Evolutionary conservation across 2,888 invertebrate species (phyloP), one percentile per base, ranked within the genome.

Genomic region (Sialis lutaria): DNA sequence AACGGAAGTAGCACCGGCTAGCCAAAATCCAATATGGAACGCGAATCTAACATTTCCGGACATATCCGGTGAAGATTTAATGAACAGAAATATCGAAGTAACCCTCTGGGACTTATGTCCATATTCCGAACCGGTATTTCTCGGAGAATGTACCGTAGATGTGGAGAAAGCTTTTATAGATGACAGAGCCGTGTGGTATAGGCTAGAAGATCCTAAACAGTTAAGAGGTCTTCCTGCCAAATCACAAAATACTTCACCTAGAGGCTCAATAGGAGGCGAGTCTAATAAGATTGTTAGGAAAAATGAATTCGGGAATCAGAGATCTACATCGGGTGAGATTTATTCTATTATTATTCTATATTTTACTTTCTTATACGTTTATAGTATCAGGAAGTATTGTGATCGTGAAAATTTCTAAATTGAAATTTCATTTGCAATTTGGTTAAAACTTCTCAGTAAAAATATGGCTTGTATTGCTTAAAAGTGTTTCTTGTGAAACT

Each of bases 11-110:
- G 86, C 89, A 1, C 86, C 87, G 48, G 84, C 86, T 9, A 83
- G 87, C 0, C 84, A 82, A 60, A 87, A 85, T 62, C 91, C 92
- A 2, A 84, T 89, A 47, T 92, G 91, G 92, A 91, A 92, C 63
- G 88, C 90, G 12, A 91, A 89, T 13, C 70, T 91, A 33, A 83
- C 82, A 48, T 89, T 91, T 61, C 73, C 81, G 2, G 81, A 82
- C 34, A 78, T 88, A 10, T 80, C 81, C 34, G 84, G 81, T 1
- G 87, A 88, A 52, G 75, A 82, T 56, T 68, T 91, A 42, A 79
- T 84, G 64, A 84, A 85, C 49, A 77, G 84, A 48, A 78, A 81
- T 6, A 72, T 92, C 46, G 89, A 91, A 60, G 82, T 91, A 12
- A 88, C 88, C 10, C 70, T 92, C 9, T 92, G 90, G 90, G 90